A percentile compares a stretch with the other conserved stretches of the same genome.
phyloP scores from a whole-genome alignment of 2,797 vertebrate species.

The Intellagama lesueurii region DNA sequence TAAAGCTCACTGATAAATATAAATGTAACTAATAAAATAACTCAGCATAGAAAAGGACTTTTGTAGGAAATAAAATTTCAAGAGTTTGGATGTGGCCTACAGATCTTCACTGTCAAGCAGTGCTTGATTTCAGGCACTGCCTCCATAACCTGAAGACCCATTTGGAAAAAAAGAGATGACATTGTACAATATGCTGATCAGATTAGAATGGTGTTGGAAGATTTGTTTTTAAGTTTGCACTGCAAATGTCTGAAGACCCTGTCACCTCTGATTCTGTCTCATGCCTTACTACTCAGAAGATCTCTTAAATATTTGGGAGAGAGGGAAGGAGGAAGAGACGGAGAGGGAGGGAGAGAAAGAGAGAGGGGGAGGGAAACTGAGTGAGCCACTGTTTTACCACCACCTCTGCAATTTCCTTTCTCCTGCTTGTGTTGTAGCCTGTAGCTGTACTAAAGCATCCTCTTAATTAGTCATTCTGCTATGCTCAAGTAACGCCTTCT shows the following conservation, averaged over 20 bases:
- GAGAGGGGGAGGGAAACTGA: neutral
- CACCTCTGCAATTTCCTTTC: slow-evolving; percentile 37
- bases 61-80: neutral
- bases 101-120: neutral
- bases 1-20: neutral
- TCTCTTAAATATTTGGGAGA: slow-evolving; percentile 11
- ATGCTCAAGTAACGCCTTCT: slow-evolving; percentile 30
- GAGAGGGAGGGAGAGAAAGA: neutral
- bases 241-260: slow-evolving; percentile 7
- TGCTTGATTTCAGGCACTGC: neutral
- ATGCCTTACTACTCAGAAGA: neutral
- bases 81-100: neutral
- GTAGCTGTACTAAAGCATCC: slow-evolving; percentile 33
- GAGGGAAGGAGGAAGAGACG: neutral
- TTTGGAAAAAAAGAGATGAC: neutral
- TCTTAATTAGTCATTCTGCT: slow-evolving; percentile 39
- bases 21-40: neutral
- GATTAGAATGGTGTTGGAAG: neutral
- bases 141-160: neutral
- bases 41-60: neutral
- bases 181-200: neutral
- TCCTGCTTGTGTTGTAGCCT: slow-evolving; percentile 30
- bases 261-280: neutral
- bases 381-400: slow-evolving; percentile 12
- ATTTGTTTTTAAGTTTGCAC: neutral